Conservation (phyloP, 2,888 invertebrate species). For the Deroplatys truncata region DNA sequence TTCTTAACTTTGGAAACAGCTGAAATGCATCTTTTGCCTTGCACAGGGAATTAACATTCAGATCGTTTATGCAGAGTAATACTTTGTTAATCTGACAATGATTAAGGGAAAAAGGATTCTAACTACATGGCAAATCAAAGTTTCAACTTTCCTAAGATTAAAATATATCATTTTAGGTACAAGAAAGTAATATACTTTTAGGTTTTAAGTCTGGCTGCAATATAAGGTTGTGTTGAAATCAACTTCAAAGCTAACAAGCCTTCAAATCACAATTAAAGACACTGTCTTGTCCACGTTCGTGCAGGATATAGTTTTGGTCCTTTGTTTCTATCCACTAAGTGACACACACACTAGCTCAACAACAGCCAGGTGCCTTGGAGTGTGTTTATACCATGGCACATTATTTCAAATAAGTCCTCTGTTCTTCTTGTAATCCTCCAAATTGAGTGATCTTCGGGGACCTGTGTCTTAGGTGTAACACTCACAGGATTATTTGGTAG, state of each 20-base stretch:
- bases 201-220: not conserved
- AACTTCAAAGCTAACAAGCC: not conserved
- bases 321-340: not conserved
- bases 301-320: not conserved
- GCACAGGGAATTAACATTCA: not conserved
- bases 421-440: slow-evolving; percentile 91
- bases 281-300: not conserved
- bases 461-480: slow-evolving; percentile 73
- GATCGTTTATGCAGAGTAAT: not conserved
- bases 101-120: not conserved
- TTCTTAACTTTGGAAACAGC: not conserved
- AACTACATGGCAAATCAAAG: not conserved
- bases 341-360: not conserved
- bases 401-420: slow-evolving; percentile 74
- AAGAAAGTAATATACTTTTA: not conserved
- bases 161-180: no score
- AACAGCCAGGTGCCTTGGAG: not conserved
- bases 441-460: slow-evolving; percentile 78
- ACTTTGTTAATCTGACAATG: not conserved
- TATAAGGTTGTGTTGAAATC: not conserved
- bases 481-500: slow-evolving; percentile 66
- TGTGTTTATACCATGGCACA: not conserved
- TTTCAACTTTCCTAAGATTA: not conserved
- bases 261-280: not conserved
- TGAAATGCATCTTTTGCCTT: not conserved